These are phyloP conservation scores for Oxystoma pomonae DNA, from an alignment of 2,888 invertebrate genomes.

Conservation along the genomic window DNA sequence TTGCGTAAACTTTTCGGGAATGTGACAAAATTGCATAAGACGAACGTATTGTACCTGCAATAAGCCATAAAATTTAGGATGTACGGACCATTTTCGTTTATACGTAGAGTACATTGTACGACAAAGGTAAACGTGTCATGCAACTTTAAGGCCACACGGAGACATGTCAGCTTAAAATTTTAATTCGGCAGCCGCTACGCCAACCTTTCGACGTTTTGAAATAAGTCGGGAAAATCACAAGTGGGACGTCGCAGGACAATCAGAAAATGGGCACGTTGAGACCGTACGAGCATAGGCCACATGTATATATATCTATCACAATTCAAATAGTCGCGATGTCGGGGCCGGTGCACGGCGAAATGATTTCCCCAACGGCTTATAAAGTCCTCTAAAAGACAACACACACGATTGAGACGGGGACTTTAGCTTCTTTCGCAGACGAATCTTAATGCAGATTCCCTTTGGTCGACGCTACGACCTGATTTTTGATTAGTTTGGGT, in stretches of 20 bases:
- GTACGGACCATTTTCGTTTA: neutral
- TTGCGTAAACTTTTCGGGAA: too few species aligned
- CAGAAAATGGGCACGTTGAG: slow-evolving; percentile 31
- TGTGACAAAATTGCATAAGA: too few species aligned
- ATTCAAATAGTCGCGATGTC: slow-evolving; percentile 43
- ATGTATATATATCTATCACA: slow-evolving; percentile 41
- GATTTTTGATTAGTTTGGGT: neutral
- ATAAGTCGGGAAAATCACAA: slow-evolving; percentile 31
- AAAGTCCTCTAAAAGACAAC: slow-evolving; percentile 47
- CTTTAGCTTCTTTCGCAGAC: slow-evolving; percentile 17
- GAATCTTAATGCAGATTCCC: slow-evolving; percentile 18
- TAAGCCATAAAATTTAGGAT: too few species aligned
- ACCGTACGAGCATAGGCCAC: slow-evolving; percentile 37
- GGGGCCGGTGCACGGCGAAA: slow-evolving; percentile 43
- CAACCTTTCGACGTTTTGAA: slow-evolving; percentile 11
- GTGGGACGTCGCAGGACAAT: slow-evolving; percentile 34
- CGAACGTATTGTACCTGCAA: too few species aligned
- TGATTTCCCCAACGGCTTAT: slow-evolving; percentile 56
- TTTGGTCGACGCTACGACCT: neutral
- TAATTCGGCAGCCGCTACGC: neutral
- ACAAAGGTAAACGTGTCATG: neutral
- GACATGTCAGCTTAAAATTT: neutral
- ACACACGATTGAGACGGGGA: slow-evolving; percentile 24
- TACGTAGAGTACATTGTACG: neutral
- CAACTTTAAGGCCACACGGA: neutral